Base-by-base conservation (phyloP, 2,797 vertebrate species). In the Anguilla obscura region DNA sequence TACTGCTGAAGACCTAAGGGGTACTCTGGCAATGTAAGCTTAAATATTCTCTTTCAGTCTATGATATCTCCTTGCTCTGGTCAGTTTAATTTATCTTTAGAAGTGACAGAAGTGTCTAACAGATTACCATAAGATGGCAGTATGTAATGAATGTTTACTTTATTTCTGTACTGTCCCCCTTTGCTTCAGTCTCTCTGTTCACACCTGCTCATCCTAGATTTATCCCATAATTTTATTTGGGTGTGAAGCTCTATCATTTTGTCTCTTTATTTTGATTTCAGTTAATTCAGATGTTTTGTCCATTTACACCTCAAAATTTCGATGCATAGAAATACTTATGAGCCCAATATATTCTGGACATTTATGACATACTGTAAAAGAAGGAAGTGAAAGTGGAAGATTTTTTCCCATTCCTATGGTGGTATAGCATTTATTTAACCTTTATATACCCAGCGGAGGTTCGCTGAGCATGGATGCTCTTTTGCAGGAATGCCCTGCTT, bases 161-260 rank as follows among this genome's bases (percentile, higher is more conserved):
- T 91, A 92, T 91, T 89, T 89, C 91, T 92, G 91, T 93, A 92
- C 91, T 21, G 36, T 90, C 85, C 89, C 16, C 80, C 87, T 63
- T 27, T n/a, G 27, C 94, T 69, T 9, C 63, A n/a, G 3, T 4
- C 87, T 94, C 93, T 36, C 50, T 12, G 18, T 40, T 16, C 12
- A 30, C 50, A 9, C 30, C 69, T 74, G 40, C 69, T 36, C 69
- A 82, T 33, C 58, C 10, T 74, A 33, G 69, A 36, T 85, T 45
- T 60, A n/a, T 85, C 36, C 21, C 92, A 60, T 89, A 93, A 94
- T 95, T 94, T 95, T 93, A 95, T 94, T 93, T 95, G 93, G 92
- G 92, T 89, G 92, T 80, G 86, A 93, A 52, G 90, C 93, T 91
- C 91, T 88, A 93, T 94, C 92, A 93, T 90, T 94, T 10, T 30